These are phyloP conservation scores for Ichneumon xanthorius DNA, from an alignment of 2,888 invertebrate species.

Conservation along the genomic window DNA sequence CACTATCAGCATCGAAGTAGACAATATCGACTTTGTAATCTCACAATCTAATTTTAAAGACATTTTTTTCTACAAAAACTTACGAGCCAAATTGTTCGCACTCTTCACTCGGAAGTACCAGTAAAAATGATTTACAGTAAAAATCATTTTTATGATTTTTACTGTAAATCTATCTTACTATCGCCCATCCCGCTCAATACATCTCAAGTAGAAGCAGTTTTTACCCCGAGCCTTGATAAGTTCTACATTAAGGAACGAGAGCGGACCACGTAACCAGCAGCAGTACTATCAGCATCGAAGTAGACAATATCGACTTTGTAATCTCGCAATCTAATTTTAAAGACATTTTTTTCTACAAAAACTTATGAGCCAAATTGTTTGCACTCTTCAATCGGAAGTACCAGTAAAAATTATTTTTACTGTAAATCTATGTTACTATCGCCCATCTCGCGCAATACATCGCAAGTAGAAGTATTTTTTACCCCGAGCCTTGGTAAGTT, in stretches of 20 bases:
- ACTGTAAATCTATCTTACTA: background rate
- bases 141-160: background rate
- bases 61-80: too few relatives aligned
- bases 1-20: background rate
- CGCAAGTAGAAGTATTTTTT: conserved; percentile 28
- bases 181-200: background rate
- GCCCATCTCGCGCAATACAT: background rate
- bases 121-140: conserved; percentile 37
- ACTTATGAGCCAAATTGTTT: too few relatives aligned
- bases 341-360: too few relatives aligned
- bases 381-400: too few relatives aligned
- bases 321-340: background rate
- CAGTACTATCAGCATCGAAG: background rate
- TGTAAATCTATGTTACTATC: background rate
- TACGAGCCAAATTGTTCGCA: too few relatives aligned
- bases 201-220: conserved; percentile 30
- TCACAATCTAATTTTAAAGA: background rate
- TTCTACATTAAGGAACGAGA: conserved; percentile 4
- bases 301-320: conserved; percentile 18
- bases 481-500: conserved; percentile 20
- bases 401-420: conserved; percentile 2
- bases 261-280: background rate
- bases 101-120: too few relatives aligned
- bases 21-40: conserved; percentile 22
- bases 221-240: conserved; percentile 11